Evolutionary conservation across 1,140 invertebrate genomes (phyloP).

Genomic region (Tachypleus tridentatus): DNA sequence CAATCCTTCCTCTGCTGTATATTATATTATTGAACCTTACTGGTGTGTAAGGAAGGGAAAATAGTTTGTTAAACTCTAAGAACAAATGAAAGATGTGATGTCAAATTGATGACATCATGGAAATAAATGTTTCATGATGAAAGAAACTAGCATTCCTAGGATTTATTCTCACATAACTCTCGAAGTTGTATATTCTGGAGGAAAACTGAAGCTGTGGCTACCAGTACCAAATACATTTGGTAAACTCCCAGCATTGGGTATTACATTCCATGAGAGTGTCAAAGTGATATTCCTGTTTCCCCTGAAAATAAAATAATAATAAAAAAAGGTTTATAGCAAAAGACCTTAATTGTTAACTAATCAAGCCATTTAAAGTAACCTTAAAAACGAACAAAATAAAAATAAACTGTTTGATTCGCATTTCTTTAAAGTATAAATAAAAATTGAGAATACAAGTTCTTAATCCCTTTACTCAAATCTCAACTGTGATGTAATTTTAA

Average conservation of each 20-base stretch:
- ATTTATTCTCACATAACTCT: neutral
- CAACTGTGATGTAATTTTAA: neutral
- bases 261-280: conserved; percentile 93
- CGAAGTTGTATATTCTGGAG: conserved; percentile 61
- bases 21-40: no score
- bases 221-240: conserved; percentile 72
- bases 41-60: no score
- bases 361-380: no score
- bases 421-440: neutral
- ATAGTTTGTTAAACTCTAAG: no score
- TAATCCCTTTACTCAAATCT: neutral
- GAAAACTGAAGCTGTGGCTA: conserved; percentile 76
- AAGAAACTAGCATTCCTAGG: no score
- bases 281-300: conserved; percentile 87
- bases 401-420: neutral
- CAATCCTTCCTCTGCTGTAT: no score
- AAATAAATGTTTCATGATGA: no score
- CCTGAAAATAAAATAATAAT: conserved; percentile 46
- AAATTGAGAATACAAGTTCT: neutral
- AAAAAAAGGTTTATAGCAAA: conserved; percentile 13
- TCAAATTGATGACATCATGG: no score
- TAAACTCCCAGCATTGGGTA: conserved; percentile 91
- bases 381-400: no score
- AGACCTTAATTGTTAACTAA: conserved; percentile 8
- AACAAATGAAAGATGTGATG: no score